Conservation (phyloP, 2,888 invertebrate genomes). For the Oscheius myriophilus region DNA sequence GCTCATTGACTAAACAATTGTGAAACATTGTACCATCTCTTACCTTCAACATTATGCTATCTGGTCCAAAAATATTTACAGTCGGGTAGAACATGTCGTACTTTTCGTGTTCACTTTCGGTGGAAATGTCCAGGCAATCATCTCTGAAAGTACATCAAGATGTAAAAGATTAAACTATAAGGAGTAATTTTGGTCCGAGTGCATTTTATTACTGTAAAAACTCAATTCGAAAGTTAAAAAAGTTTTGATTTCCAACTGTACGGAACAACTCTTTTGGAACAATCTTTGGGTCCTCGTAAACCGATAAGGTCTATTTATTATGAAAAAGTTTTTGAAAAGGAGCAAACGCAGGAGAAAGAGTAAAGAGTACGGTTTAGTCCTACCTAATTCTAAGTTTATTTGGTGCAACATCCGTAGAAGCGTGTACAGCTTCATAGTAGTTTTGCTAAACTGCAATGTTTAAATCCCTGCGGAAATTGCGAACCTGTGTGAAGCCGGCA, state of each 20-base stretch:
- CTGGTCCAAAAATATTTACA: slow-evolving; percentile 54
- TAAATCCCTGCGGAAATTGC: not conserved
- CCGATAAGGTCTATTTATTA: too few relatives aligned
- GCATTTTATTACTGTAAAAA: too few relatives aligned
- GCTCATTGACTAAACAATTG: slow-evolving; percentile 46
- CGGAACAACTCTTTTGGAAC: not conserved
- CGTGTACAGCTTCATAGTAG: slow-evolving; percentile 13
- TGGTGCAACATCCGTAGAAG: slow-evolving; percentile 14
- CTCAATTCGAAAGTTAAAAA: too few relatives aligned
- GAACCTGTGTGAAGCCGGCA: slow-evolving; percentile 41
- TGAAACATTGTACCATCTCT: too few relatives aligned
- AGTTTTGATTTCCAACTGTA: not conserved
- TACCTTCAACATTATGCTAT: slow-evolving; percentile 55
- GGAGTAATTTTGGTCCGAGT: not conserved
- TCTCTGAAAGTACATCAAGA: slow-evolving; percentile 45
- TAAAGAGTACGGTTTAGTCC: too few relatives aligned
- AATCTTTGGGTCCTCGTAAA: too few relatives aligned
- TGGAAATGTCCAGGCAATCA: slow-evolving; percentile 57
- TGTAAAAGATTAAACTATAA: not conserved
- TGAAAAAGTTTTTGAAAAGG: too few relatives aligned
- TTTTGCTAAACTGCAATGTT: slow-evolving; percentile 5
- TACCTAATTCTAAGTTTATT: slow-evolving; percentile 11
- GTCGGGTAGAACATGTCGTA: slow-evolving; percentile 53
- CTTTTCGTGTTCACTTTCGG: slow-evolving; percentile 49
- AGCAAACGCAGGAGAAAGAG: too few relatives aligned